These are phyloP conservation scores for Poecilia latipinna DNA, from an alignment of 2,113 vertebrate genomes.

Conservation along the genomic window DNA sequence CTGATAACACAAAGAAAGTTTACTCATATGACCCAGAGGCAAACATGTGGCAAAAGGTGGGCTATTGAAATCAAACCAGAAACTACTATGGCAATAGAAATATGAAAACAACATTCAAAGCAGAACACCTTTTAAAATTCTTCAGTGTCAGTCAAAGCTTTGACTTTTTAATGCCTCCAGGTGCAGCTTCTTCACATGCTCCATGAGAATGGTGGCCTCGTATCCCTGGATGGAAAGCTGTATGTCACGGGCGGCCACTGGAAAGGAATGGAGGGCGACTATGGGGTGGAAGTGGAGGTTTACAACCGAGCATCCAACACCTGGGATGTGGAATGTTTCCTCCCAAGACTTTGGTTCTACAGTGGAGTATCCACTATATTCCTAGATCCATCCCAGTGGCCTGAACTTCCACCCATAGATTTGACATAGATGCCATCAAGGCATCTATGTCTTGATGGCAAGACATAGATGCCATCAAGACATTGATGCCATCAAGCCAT, in stretches of 20 bases:
- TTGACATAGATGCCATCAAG: constrained; percentile 17
- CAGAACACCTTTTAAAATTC: neutral
- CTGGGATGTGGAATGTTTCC: constrained; percentile 85
- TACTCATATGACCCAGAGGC: constrained; percentile 88
- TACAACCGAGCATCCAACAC: constrained; percentile 83
- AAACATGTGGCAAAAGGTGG: constrained; percentile 98
- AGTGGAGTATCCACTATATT: constrained; percentile 89
- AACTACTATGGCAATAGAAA: rapidly evolving
- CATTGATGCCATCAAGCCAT: too few relatives aligned
- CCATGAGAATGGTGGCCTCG: constrained; percentile 93
- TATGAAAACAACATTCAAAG: neutral
- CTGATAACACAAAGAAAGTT: constrained; percentile 98
- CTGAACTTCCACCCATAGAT: constrained; percentile 77
- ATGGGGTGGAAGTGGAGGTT: constrained; percentile 92
- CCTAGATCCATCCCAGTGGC: constrained; percentile 89
- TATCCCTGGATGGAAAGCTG: constrained; percentile 82
- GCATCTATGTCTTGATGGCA: too few relatives aligned
- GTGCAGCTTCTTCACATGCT: constrained; percentile 92
- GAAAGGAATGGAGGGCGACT: constrained; percentile 96
- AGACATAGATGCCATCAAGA: too few relatives aligned
- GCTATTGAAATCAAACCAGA: neutral
- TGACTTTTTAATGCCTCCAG: constrained; percentile 65
- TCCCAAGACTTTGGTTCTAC: constrained; percentile 95
- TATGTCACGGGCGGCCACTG: constrained; percentile 93
- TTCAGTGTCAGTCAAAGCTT: neutral